phyloP scores from a whole-genome alignment of 2,113 vertebrate genomes.

The Myiagra hebetior region DNA sequence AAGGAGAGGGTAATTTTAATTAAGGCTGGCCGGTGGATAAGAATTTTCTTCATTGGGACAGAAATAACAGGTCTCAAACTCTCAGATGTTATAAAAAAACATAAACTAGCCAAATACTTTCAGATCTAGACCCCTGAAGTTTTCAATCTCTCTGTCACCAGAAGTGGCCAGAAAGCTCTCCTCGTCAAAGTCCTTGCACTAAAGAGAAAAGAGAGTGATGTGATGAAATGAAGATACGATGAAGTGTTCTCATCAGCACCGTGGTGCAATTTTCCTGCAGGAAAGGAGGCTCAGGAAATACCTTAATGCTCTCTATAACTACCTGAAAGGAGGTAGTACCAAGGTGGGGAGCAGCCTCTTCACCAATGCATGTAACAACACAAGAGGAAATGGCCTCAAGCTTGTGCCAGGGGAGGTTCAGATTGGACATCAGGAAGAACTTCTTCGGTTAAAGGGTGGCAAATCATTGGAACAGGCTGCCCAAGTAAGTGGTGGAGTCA shows the following conservation, averaged over 20 bases:
- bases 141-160: background rate
- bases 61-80: background rate
- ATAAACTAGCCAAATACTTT: background rate
- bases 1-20: background rate
- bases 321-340: background rate
- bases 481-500: background rate
- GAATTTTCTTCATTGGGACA: background rate
- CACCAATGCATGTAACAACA: background rate
- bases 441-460: background rate
- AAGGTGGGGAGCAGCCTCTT: background rate
- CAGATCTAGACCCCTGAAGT: background rate
- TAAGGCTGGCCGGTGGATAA: background rate
- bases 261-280: background rate
- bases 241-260: background rate
- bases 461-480: background rate
- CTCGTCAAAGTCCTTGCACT: background rate
- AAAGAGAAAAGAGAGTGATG: background rate
- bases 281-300: background rate
- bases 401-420: background rate
- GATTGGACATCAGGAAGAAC: background rate
- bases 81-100: background rate
- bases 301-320: background rate
- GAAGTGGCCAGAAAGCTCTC: background rate
- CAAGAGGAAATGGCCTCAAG: background rate
- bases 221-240: background rate